Base-by-base conservation (phyloP, 2,113 vertebrate genomes). In the Atherinomorus stipes region DNA sequence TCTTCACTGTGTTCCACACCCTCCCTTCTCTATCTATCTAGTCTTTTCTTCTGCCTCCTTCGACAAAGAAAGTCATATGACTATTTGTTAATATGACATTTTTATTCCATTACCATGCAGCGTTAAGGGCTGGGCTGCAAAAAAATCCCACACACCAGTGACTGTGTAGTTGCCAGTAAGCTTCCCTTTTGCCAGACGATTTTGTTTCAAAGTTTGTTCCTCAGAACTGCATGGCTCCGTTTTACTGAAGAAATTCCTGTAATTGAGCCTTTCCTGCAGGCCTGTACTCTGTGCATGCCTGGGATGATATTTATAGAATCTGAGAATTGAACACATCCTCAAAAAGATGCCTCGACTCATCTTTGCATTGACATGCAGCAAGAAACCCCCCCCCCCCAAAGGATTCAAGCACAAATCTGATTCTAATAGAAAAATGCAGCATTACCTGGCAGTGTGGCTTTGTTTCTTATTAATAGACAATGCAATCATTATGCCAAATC, bases 291-390 rank as follows among this genome's bases (percentile, higher is more conserved):
- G 60, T 59, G 47, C 25, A 71, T 52, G 53, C 22, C 61, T 74
- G 23, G 31, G 42, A 76, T 52, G 60, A 47, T 90, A 86, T 91
- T 91, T 87, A 83, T 88, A 88, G 87, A 78, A 64, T 62, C 44
- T 65, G 49, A 75, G 49, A 82, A 69, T 69, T 69, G 63, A 83
- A 77, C 57, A 68, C 69, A 62, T 81, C 71, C 84, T 79, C 71
- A 83, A 56, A 85, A 78, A 64, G 70, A 70, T 69, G 58, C 58
- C 45, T 64, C 64, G 66, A 37, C 42, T 44, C 38, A 42, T 52
- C 74, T 79, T 64, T 78, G 54, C 67, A 60, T 54, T 59, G 59
- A 64, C 73, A 80, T 59, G 64, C 45, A 59, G 62, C 56, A 56
- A 26, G 70, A 71, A 81, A 71, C n/a, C n/a, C n/a, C n/a, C n/a